A percentile compares a stretch with the other conserved stretches of the same genome.
Conservation (phyloP, 53 echinoderm and acorn worm species). For the Actinopyga echinites region DNA sequence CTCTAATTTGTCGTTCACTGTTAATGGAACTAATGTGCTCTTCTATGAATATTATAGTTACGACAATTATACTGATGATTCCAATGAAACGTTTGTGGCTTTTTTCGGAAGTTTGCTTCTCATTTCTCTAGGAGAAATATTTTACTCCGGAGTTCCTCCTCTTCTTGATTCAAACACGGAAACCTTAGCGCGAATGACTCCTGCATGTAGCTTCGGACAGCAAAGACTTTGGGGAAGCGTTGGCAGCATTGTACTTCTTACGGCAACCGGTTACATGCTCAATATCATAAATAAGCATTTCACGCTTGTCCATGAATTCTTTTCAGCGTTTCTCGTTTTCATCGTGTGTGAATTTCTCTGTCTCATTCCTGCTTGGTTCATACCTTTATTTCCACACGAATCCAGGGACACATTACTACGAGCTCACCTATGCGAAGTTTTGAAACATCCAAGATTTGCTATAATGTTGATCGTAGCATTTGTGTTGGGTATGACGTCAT, state of each 20-base stretch:
- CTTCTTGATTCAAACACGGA: constrained; percentile 4
- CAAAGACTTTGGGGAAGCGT: not conserved
- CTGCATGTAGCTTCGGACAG: not conserved
- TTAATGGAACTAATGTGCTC: not conserved
- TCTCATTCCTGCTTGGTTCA: not conserved
- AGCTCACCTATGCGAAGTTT: not conserved
- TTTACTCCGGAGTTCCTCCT: not conserved
- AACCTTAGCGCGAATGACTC: not conserved
- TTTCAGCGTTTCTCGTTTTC: constrained; percentile 2
- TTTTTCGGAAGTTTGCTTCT: not conserved
- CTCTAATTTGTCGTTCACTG: too few species aligned
- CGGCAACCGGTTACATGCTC: not conserved
- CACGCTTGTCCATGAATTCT: not conserved
- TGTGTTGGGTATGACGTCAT: not conserved
- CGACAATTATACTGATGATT: not conserved
- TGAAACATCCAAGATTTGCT: not conserved
- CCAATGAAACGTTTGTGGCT: not conserved
- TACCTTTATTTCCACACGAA: not conserved
- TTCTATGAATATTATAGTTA: not conserved
- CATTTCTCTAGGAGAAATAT: not conserved
- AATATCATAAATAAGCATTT: not conserved
- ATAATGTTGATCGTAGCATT: constrained; percentile 1
- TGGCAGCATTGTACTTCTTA: not conserved
- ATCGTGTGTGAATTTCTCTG: not conserved
- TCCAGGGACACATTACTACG: too few species aligned